Conservation (phyloP, 2,888 invertebrate species). For the Zaprionus lineosus region DNA sequence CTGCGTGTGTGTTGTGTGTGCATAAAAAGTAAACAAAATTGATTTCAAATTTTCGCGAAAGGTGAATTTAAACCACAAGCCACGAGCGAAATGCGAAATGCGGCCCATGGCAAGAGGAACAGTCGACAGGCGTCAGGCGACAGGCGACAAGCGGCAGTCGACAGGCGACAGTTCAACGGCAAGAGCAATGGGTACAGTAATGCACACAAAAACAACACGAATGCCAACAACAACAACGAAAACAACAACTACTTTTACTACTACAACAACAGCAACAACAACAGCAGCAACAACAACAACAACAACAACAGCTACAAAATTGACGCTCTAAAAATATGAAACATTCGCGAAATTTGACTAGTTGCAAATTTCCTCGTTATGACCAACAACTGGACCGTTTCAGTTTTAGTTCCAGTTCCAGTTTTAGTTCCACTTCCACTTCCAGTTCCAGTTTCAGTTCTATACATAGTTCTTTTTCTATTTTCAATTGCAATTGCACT, state of each 20-base stretch:
- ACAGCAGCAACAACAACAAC: conserved; percentile 20
- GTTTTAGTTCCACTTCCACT: conserved; percentile 22
- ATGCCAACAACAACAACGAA: conserved; percentile 18
- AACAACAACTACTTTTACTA: conserved; percentile 15
- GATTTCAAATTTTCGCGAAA: conserved; percentile 79
- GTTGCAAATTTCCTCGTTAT: conserved; percentile 57
- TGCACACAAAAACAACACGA: conserved; percentile 45
- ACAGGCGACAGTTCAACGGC: conserved; percentile 17
- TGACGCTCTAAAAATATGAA: conserved; percentile 65
- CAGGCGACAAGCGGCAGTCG: conserved; percentile 4
- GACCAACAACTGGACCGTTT: too few species aligned
- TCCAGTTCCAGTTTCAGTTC: conserved; percentile 12
- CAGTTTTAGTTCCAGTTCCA: neutral
- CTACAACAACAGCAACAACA: too few species aligned
- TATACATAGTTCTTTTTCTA: neutral
- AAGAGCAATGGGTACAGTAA: conserved; percentile 35
- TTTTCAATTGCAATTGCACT: neutral
- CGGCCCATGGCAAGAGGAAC: conserved; percentile 14
- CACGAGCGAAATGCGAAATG: conserved; percentile 7
- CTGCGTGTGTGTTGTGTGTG: conserved; percentile 29
- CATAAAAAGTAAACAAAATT: conserved; percentile 79
- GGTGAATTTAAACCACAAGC: conserved; percentile 47
- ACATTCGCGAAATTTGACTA: conserved; percentile 65
- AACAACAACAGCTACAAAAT: conserved; percentile 16
- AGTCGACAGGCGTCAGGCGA: too few species aligned